Evolutionary conservation across 2,113 vertebrate species (phyloP).

Genomic region (Columba livia): DNA sequence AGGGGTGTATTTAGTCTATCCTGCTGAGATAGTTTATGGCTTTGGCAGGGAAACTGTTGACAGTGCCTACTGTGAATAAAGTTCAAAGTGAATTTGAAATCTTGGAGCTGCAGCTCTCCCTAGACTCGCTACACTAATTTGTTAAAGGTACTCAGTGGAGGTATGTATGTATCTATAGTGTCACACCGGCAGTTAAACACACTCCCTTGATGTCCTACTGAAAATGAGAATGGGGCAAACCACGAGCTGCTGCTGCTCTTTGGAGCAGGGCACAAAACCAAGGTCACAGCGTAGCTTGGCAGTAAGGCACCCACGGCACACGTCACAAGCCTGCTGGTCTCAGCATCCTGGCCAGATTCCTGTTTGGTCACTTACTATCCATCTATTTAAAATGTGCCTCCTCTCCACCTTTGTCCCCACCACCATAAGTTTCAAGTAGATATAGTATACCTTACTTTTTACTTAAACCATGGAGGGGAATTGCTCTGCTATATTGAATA

Average conservation of each 20-base stretch:
- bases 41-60: slow-evolving; percentile 40
- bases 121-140: neutral
- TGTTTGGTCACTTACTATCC: neutral
- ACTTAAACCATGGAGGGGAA: neutral
- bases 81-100: slow-evolving; percentile 29
- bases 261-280: neutral
- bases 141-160: neutral
- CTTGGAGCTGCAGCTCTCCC: neutral
- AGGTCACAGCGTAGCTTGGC: neutral
- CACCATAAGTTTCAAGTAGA: neutral
- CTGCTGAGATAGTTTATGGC: neutral
- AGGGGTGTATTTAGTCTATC: slow-evolving; percentile 38
- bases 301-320: neutral
- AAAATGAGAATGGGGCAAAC: neutral
- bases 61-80: neutral
- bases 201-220: neutral
- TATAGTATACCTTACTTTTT: neutral
- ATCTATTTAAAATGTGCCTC: neutral
- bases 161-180: neutral
- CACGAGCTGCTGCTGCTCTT: neutral
- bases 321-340: neutral
- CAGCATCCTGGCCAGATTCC: neutral
- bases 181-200: neutral
- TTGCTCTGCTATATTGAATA: neutral
- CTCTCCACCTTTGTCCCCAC: neutral